Evolutionary conservation across 2,113 vertebrate species (phyloP).

Genomic region (Heterocephalus glaber): DNA sequence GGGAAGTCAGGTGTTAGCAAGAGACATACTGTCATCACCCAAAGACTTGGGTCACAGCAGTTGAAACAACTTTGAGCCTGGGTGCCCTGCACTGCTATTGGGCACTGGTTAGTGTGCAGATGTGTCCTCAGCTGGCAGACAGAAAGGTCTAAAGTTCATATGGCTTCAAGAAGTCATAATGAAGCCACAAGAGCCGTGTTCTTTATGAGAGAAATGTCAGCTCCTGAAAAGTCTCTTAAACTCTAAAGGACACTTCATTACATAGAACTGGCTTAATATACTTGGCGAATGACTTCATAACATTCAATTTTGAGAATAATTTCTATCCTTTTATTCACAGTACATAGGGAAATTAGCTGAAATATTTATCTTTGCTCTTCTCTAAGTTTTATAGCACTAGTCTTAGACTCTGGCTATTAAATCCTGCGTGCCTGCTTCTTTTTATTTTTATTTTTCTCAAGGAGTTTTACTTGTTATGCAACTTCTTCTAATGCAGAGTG

Average conservation of each 20-base stretch:
- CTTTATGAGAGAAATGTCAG: slow-evolving; percentile 81
- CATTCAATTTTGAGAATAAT: slow-evolving; percentile 83
- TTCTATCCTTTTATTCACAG: slow-evolving; percentile 76
- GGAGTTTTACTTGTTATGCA: slow-evolving; percentile 47
- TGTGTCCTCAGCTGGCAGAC: slow-evolving; percentile 76
- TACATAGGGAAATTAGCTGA: slow-evolving; percentile 80
- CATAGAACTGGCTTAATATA: slow-evolving; percentile 84
- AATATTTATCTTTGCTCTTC: slow-evolving; percentile 79
- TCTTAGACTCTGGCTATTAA: slow-evolving; percentile 75
- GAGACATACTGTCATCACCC: slow-evolving; percentile 67
- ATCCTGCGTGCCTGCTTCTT: background rate
- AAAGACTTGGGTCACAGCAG: slow-evolving; percentile 66
- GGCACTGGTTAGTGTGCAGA: slow-evolving; percentile 66
- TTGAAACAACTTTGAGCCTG: slow-evolving; percentile 72
- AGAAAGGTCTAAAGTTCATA: slow-evolving; percentile 82
- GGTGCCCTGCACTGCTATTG: background rate
- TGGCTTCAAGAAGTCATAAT: slow-evolving; percentile 81
- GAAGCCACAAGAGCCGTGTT: slow-evolving; percentile 78
- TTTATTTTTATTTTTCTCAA: background rate
- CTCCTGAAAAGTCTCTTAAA: slow-evolving; percentile 79
- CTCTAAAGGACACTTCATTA: slow-evolving; percentile 82
- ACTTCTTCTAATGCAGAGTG: background rate
- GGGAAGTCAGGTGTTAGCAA: slow-evolving; percentile 64
- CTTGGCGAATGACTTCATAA: slow-evolving; percentile 84
- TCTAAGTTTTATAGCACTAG: slow-evolving; percentile 72